Percentiles rank a stretch among this genome's conserved stretches.
Evolutionary conservation across 2,797 vertebrate genomes (phyloP).

Genomic region (Premnoplex brunnescens): DNA sequence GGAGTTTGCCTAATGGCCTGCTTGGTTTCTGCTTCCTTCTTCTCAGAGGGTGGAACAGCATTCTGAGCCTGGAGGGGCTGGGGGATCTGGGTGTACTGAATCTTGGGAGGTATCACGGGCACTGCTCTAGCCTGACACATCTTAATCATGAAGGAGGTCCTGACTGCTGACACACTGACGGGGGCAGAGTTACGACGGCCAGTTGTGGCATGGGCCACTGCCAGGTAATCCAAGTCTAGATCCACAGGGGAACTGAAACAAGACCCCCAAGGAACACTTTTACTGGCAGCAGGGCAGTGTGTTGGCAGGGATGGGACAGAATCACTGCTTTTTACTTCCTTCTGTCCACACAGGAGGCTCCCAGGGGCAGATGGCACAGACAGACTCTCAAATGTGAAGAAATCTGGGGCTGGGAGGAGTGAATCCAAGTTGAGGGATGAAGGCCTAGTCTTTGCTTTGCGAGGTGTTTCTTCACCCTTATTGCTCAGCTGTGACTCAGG

Average conservation of each 20-base stretch:
- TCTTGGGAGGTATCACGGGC: conserved; percentile 92
- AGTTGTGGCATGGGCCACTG: conserved; percentile 73
- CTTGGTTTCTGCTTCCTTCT: conserved; percentile 69
- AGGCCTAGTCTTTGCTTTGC: conserved; percentile 79
- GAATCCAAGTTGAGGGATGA: conserved; percentile 92
- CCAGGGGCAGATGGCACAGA: conserved; percentile 55
- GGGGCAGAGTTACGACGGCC: conserved; percentile 94
- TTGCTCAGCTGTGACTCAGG: conserved; percentile 32
- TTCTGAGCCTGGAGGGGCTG: conserved; percentile 82
- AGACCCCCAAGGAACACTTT: conserved; percentile 63
- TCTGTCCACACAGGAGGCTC: conserved; percentile 55
- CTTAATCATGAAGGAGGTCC: conserved; percentile 96
- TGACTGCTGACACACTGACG: conserved; percentile 91
- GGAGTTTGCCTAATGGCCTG: conserved; percentile 60
- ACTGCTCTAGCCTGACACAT: conserved; percentile 95
- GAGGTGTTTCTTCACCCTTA: conserved; percentile 63
- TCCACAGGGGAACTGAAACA: conserved; percentile 47
- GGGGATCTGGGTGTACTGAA: conserved; percentile 95
- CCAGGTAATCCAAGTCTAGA: conserved; percentile 66
- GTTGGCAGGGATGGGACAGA: conserved; percentile 57
- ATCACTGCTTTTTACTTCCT: conserved; percentile 65
- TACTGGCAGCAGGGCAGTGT: conserved; percentile 58
- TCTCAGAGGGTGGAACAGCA: neutral
- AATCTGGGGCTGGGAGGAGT: conserved; percentile 55
- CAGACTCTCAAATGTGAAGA: conserved; percentile 74